These are phyloP conservation scores for Dasypogon diadema DNA, from an alignment of 2,888 invertebrate genomes.

Conservation along the genomic window DNA sequence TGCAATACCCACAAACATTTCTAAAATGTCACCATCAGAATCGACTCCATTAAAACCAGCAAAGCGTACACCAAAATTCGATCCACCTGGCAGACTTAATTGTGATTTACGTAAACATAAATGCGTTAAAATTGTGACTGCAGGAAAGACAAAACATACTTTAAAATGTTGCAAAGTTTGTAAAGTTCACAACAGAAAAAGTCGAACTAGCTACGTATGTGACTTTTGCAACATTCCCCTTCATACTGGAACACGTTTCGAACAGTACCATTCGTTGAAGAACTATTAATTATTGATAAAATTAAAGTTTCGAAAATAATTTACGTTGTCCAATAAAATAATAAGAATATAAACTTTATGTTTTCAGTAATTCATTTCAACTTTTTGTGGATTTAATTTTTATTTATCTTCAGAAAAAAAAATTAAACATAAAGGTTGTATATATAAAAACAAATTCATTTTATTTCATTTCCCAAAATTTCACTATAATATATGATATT, in stretches of 20 bases:
- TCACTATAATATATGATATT: background rate
- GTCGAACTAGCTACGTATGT: background rate
- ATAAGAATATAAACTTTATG: constrained; percentile 5
- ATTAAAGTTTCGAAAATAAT: background rate
- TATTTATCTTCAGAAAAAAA: background rate
- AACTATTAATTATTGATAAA: constrained; percentile 7
- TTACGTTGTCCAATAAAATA: background rate
- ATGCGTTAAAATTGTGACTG: constrained; percentile 2
- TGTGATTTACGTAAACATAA: constrained; percentile 20
- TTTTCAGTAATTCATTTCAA: constrained; percentile 16
- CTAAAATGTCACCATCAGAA: background rate
- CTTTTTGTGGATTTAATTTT: background rate
- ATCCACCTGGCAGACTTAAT: constrained; percentile 5
- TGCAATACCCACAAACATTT: constrained; percentile 5
- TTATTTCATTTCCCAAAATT: background rate
- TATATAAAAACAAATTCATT: background rate
- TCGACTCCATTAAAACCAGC: constrained; percentile 5
- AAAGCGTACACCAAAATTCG: background rate
- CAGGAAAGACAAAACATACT: background rate
- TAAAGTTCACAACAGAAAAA: background rate
- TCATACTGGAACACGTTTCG: constrained; percentile 8
- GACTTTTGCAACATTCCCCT: constrained; percentile 10
- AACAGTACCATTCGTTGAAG: background rate
- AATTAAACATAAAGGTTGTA: background rate
- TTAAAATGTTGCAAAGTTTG: constrained; percentile 21